Percentiles rank a stretch among this genome's conserved stretches.
Conservation (phyloP, 2,888 invertebrate genomes). For the Ophion slaviceki region DNA sequence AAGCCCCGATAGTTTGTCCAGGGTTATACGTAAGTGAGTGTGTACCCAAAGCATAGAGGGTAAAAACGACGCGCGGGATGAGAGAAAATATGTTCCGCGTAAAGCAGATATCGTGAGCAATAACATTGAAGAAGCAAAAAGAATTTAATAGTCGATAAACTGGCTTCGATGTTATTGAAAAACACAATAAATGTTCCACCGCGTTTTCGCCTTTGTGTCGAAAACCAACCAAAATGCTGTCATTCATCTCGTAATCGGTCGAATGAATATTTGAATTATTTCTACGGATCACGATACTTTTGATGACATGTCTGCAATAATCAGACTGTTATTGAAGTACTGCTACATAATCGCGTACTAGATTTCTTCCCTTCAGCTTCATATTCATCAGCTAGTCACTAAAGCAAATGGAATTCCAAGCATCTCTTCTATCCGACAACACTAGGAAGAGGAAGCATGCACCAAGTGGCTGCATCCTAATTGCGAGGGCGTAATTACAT, state of each 20-base stretch:
- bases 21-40: constrained; percentile 35
- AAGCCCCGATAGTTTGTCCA: constrained; percentile 53
- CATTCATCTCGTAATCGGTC: neutral
- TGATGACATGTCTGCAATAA: neutral
- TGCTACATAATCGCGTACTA: too few relatives aligned
- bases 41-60: constrained; percentile 39
- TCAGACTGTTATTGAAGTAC: neutral
- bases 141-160: constrained; percentile 50
- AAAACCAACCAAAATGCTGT: neutral
- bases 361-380: too few relatives aligned
- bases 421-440: neutral
- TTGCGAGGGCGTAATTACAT: neutral
- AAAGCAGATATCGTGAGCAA: constrained; percentile 47
- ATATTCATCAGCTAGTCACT: too few relatives aligned
- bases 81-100: constrained; percentile 43
- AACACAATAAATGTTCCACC: constrained; percentile 5
- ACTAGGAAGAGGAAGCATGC: constrained; percentile 27
- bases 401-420: neutral
- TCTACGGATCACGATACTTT: neutral
- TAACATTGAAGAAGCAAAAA: constrained; percentile 27
- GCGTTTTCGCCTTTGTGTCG: neutral
- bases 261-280: neutral
- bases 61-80: constrained; percentile 46
- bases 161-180: constrained; percentile 10
- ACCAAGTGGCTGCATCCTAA: constrained; percentile 15